Evolutionary conservation across 1,140 invertebrate genomes (phyloP).

Genomic region (Leptopilina clavipes): DNA sequence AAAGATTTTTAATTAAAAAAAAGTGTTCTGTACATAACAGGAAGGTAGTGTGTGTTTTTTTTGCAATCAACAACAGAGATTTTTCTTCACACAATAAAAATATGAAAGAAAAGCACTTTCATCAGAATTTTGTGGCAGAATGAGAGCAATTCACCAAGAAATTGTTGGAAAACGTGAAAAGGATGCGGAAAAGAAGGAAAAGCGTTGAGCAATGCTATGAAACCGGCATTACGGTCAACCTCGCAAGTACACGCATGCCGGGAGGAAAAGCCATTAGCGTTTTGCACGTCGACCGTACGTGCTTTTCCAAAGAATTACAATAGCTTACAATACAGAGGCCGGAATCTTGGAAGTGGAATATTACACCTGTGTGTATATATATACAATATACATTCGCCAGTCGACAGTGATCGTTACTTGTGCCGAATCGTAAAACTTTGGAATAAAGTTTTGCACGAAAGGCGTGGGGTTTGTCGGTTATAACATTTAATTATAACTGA

Average conservation of each 20-base stretch:
- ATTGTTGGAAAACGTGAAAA: slow-evolving; percentile 36
- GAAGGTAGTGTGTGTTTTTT: neutral
- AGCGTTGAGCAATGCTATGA: slow-evolving; percentile 53
- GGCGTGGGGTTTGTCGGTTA: slow-evolving; percentile 33
- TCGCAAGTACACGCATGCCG: slow-evolving; percentile 50
- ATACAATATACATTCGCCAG: slow-evolving; percentile 41
- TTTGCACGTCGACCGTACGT: slow-evolving; percentile 57
- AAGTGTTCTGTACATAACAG: no score
- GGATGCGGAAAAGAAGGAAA: slow-evolving; percentile 44
- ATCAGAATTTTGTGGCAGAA: neutral
- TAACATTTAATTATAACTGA: slow-evolving; percentile 67
- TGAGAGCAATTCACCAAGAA: slow-evolving; percentile 34
- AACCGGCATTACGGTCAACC: slow-evolving; percentile 51
- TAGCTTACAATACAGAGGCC: slow-evolving; percentile 44
- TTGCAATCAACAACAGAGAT: neutral
- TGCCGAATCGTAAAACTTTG: slow-evolving; percentile 51
- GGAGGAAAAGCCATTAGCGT: slow-evolving; percentile 56
- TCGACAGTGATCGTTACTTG: slow-evolving; percentile 51
- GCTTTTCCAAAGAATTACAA: slow-evolving; percentile 60
- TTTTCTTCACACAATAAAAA: neutral
- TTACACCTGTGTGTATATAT: slow-evolving; percentile 44
- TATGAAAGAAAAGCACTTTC: neutral
- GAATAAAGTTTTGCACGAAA: slow-evolving; percentile 38
- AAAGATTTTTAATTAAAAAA: no score
- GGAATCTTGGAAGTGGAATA: slow-evolving; percentile 26